Conservation (phyloP, 1,140 invertebrate genomes). For the Mylabris phalerata region DNA sequence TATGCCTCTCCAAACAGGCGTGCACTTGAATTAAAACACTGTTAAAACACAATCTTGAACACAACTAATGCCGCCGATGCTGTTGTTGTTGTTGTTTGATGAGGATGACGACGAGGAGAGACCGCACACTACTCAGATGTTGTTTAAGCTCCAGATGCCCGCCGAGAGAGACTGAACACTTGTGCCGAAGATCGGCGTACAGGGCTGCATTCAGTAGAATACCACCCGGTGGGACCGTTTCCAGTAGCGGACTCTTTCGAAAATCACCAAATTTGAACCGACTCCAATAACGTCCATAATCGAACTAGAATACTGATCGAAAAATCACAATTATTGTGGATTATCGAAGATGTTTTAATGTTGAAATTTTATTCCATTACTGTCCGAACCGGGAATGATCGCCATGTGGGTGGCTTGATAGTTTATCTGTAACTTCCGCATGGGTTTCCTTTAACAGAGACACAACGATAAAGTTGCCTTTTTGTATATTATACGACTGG, state of each 20-base stretch:
- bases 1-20: neutral
- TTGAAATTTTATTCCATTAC: slow-evolving; percentile 7
- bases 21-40: neutral
- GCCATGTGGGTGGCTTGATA: too few species aligned
- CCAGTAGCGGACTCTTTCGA: neutral
- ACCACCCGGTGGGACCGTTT: slow-evolving; percentile 9
- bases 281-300: too few species aligned
- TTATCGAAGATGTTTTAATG: neutral
- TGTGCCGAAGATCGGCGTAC: slow-evolving; percentile 11
- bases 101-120: neutral
- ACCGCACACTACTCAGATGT: slow-evolving; percentile 9
- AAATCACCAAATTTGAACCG: too few species aligned
- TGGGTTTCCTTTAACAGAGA: slow-evolving; percentile 10
- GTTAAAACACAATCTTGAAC: neutral
- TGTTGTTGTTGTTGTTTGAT: neutral
- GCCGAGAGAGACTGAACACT: slow-evolving; percentile 13
- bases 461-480: neutral
- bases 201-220: slow-evolving; percentile 16
- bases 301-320: too few species aligned
- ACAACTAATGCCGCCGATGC: neutral
- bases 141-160: slow-evolving; percentile 18
- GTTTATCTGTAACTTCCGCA: slow-evolving; percentile 1
- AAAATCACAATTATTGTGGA: too few species aligned
- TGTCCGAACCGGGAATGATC: too few species aligned
- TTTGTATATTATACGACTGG: too few species aligned